phyloP scores from a whole-genome alignment of 2,888 invertebrate species.

The Cephus spinipes region DNA sequence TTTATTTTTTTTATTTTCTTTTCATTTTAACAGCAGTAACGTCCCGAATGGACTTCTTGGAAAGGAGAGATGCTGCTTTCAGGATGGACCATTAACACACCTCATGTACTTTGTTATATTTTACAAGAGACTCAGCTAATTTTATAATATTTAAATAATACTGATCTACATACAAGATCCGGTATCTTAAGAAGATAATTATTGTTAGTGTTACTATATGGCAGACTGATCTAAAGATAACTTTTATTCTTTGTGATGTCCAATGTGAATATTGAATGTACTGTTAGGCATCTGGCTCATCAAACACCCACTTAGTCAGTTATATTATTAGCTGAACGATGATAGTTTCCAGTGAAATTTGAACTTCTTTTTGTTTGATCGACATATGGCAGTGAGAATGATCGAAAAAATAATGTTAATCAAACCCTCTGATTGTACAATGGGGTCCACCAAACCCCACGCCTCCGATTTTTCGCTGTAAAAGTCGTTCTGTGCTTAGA shows the following conservation, averaged over 20 bases:
- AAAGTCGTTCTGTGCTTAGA: too few relatives aligned
- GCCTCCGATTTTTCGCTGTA: too few relatives aligned
- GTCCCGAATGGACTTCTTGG: neutral
- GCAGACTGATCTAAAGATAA: neutral
- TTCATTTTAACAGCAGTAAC: neutral
- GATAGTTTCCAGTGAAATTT: neutral
- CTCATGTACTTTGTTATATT: neutral
- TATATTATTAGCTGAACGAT: slow-evolving; percentile 1
- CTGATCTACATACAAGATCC: neutral
- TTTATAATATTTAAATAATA: neutral
- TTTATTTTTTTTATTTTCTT: neutral
- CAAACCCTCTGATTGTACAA: too few relatives aligned
- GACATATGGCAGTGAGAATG: neutral
- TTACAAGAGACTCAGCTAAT: neutral
- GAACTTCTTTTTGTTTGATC: neutral
- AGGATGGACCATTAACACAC: too few relatives aligned
- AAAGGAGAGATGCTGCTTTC: too few relatives aligned
- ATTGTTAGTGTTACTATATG: neutral
- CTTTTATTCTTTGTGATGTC: neutral
- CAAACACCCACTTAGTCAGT: neutral
- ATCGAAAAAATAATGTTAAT: neutral
- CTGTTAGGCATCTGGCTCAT: slow-evolving; percentile 11
- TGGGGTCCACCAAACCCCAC: too few relatives aligned
- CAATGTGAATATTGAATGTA: neutral
- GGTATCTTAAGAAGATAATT: neutral